A percentile compares a stretch with the other conserved stretches of the same genome.
These are phyloP conservation scores for Epizoanthus ramosus DNA, from an alignment of 92 coral and sea anemone genomes.

Conservation along the genomic window DNA sequence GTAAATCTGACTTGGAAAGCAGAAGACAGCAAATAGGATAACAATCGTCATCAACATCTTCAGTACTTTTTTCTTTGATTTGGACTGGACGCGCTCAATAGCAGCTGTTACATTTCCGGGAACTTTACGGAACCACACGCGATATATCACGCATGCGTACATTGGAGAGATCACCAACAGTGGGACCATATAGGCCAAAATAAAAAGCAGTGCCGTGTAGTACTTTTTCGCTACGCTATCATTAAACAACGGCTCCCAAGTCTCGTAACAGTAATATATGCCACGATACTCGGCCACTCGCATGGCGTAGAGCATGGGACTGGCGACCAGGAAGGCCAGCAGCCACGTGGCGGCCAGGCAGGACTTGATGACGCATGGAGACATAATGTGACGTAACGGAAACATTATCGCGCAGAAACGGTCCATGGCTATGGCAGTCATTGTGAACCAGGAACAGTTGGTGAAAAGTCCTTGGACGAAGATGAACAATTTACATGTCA, in stretches of 20 bases:
- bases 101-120: conserved; percentile 88
- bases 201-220: conserved; percentile 74
- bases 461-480: conserved; percentile 71
- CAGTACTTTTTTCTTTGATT: conserved; percentile 74
- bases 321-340: conserved; percentile 57
- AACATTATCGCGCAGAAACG: conserved; percentile 84
- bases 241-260: conserved; percentile 80
- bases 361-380: conserved; percentile 58
- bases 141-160: conserved; percentile 83
- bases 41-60: conserved; percentile 79
- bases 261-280: conserved; percentile 65
- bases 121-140: conserved; percentile 85
- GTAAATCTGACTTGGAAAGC: conserved; percentile 72
- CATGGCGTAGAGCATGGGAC: conserved; percentile 89
- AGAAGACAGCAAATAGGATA: conserved; percentile 71
- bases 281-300: conserved; percentile 53
- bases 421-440: conserved; percentile 86
- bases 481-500: conserved; percentile 54
- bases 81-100: conserved; percentile 70
- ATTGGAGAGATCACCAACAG: conserved; percentile 66
- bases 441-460: conserved; percentile 80
- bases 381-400: conserved; percentile 70
- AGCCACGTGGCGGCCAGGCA: conserved; percentile 77
- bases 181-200: conserved; percentile 71
- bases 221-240: conserved; percentile 52